Conservation (phyloP, 2,113 vertebrate species). For the Malurus cyaneus region DNA sequence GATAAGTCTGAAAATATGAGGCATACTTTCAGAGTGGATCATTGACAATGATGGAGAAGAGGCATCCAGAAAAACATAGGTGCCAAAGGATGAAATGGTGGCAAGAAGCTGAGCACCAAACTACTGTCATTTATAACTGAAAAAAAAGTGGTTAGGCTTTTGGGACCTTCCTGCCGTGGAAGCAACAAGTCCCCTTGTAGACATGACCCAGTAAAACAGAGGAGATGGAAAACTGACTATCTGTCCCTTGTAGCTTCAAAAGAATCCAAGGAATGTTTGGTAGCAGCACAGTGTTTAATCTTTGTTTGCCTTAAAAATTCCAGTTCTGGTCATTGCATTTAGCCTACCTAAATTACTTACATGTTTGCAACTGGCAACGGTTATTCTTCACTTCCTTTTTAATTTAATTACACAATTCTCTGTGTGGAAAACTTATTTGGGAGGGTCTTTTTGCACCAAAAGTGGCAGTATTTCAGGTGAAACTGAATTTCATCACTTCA, state of each 20-base stretch:
- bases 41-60: not conserved
- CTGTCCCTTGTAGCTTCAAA: constrained; percentile 3
- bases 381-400: constrained; percentile 1
- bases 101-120: not conserved
- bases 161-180: not conserved
- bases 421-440: not conserved
- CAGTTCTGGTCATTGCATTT: constrained; percentile 21
- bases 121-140: not conserved
- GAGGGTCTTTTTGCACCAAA: not conserved
- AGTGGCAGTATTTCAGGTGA: not conserved
- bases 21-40: not conserved
- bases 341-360: not conserved
- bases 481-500: not conserved
- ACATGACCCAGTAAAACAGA: not conserved
- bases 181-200: not conserved
- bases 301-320: constrained; percentile 35
- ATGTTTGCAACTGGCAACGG: constrained; percentile 6
- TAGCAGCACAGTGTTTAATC: constrained; percentile 8
- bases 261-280: constrained; percentile 13
- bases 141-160: not conserved
- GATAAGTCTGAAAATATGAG: not conserved
- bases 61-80: not conserved
- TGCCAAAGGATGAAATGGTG: not conserved
- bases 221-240: not conserved
- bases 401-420: not conserved